Conservation (phyloP, 64 coral and sea anemone species). For the Montipora efflorescens region DNA sequence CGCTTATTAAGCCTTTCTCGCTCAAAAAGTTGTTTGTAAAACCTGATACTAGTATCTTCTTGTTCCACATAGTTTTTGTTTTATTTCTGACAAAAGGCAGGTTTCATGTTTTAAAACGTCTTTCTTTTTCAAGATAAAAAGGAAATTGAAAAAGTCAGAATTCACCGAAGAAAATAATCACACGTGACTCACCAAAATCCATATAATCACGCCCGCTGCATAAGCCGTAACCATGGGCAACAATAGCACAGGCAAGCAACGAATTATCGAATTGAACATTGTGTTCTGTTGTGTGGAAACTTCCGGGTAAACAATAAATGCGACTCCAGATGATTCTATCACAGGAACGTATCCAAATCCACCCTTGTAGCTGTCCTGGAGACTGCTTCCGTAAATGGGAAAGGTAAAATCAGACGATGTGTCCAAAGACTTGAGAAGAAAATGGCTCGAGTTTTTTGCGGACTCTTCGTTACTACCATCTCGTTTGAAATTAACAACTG, state of each 20-base stretch:
- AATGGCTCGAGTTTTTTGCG: neutral
- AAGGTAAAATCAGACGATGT: slow-evolving; percentile 79
- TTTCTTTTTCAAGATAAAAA: too few species aligned
- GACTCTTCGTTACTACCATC: slow-evolving; percentile 49
- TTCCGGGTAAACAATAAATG: slow-evolving; percentile 73
- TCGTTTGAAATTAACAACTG: slow-evolving; percentile 62
- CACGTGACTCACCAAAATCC: slow-evolving; percentile 82
- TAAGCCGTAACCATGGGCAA: slow-evolving; percentile 63
- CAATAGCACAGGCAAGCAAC: slow-evolving; percentile 53
- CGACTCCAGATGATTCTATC: slow-evolving; percentile 76
- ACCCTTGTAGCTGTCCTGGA: slow-evolving; percentile 55
- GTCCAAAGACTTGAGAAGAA: slow-evolving; percentile 31
- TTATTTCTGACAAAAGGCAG: too few species aligned
- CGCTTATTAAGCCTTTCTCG: too few species aligned
- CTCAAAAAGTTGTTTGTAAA: too few species aligned
- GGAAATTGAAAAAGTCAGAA: too few species aligned
- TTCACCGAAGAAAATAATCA: neutral
- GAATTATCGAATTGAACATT: slow-evolving; percentile 61
- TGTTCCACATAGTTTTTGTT: too few species aligned
- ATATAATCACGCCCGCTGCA: slow-evolving; percentile 80
- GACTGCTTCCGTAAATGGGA: slow-evolving; percentile 55
- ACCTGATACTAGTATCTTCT: too few species aligned
- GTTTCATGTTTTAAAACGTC: too few species aligned
- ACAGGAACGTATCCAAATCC: slow-evolving; percentile 73
- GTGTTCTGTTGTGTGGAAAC: neutral